Evolutionary conservation across 92 coral and sea anemone genomes (phyloP), one percentile per base, ranked within the genome.

Genomic region (Heteractis magnifica): DNA sequence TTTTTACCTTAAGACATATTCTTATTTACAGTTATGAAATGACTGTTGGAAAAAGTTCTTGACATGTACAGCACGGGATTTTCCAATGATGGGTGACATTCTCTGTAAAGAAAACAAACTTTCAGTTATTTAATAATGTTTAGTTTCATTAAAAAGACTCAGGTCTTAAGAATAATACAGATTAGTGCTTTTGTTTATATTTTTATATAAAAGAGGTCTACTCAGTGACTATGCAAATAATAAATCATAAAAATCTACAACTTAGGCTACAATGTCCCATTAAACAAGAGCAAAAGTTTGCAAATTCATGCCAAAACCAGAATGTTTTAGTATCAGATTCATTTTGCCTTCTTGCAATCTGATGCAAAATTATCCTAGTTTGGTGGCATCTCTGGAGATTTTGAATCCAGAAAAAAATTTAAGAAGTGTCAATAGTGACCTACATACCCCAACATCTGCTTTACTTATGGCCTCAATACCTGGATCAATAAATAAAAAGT

Each of bases 31-130:
- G 21, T 68, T 78, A 78, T 89, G 85, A 65, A 84, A 79, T 51
- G 87, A 78, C 77, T 89, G 95, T 48, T 82, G 83, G 56, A 93
- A 89, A 71, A 93, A 93, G 56, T 83, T 90, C 81, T 87, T 85
- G 49, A 93, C 79, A 76, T 93, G 94, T 72, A 80, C 88, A 34
- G 98, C 95, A 55, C 87, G 82, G 0, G 95, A 81, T 79, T 86
- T 92, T 23, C 98, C 98, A 21, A 92, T 89, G 8, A 93, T 85
- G 76, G 88, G 65, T 58, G 93, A 82, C 64, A 93, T 83, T 50
- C 74, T 81, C 95, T 93, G 56, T 52, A 70, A 6, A 44, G 4
- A 58, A 11, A 4, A 58, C 7, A 12, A 11, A 13, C 0, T 14
- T 9, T 58, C 64, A 13, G 5, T 3, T 58, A 58, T 58, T 58